These are phyloP conservation scores for Drosophila funebris DNA, from an alignment of 1,140 invertebrate species.

Conservation along the genomic window DNA sequence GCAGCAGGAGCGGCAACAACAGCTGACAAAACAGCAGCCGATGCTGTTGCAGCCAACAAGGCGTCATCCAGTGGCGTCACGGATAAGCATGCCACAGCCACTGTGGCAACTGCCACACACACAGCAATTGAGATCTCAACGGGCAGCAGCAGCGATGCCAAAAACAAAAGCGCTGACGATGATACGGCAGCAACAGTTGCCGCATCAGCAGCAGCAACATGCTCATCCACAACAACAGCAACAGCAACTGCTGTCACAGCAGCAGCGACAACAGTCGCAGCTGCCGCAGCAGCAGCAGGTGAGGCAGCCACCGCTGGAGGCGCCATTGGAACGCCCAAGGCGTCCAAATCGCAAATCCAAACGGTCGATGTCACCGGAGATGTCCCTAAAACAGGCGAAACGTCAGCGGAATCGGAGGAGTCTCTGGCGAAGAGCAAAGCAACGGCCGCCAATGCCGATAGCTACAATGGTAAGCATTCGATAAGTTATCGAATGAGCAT, in stretches of 20 bases:
- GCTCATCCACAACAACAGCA: background rate
- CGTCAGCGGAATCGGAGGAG: constrained; percentile 15
- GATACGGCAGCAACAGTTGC: constrained; percentile 15
- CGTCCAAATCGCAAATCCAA: constrained; percentile 19
- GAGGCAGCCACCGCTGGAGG: background rate
- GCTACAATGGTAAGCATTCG: constrained; percentile 47
- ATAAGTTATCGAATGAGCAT: background rate
- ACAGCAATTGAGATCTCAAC: constrained; percentile 59
- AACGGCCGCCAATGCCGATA: constrained; percentile 22
- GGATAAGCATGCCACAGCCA: constrained; percentile 16
- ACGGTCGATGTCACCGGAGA: background rate
- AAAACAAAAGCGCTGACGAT: constrained; percentile 41
- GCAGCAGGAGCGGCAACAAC: too few species aligned
- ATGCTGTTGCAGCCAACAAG: constrained; percentile 28
- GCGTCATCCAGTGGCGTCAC: too few species aligned
- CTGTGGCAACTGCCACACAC: constrained; percentile 31
- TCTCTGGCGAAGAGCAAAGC: constrained; percentile 36
- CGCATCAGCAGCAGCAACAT: constrained; percentile 7
- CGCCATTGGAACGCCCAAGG: constrained; percentile 19
- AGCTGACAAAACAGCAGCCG: constrained; percentile 22
- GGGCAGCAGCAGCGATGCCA: constrained; percentile 41
- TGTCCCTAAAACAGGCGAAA: constrained; percentile 32
- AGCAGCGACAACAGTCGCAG: constrained; percentile 1
- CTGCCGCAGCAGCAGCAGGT: background rate
- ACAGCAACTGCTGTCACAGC: constrained; percentile 3